A percentile compares a stretch with the other conserved stretches of the same genome.
Conservation (phyloP, 1,140 invertebrate genomes). For the Euura lappo region DNA sequence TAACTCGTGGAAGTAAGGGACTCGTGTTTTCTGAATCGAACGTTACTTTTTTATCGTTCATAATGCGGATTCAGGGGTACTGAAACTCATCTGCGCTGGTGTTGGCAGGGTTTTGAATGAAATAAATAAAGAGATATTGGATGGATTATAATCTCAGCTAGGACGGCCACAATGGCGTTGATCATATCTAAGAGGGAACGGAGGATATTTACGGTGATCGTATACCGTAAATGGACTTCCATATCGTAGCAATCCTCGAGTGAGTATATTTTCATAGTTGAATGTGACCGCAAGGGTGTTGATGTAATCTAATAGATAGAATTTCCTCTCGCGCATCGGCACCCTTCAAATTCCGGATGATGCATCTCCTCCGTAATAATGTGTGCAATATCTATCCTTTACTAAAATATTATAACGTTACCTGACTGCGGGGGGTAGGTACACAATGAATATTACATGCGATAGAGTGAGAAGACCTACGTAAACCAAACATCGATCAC, state of each 20-base stretch:
- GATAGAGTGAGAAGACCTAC: not conserved
- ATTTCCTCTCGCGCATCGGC: not conserved
- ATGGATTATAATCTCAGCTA: conserved; percentile 25
- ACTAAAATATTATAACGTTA: not conserved
- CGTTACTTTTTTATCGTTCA: conserved; percentile 25
- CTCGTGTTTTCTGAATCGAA: not conserved
- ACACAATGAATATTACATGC: conserved; percentile 5
- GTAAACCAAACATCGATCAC: conserved; percentile 5
- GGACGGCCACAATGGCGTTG: too few relatives aligned
- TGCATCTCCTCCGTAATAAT: conserved; percentile 2
- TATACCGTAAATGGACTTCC: too few relatives aligned
- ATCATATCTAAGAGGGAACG: too few relatives aligned
- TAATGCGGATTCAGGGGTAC: not conserved
- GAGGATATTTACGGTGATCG: too few relatives aligned
- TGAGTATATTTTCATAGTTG: too few relatives aligned
- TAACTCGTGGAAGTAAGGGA: not conserved
- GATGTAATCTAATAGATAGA: not conserved
- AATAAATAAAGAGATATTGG: conserved; percentile 22
- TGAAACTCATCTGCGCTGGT: not conserved
- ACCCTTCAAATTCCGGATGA: not conserved
- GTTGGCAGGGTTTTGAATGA: too few relatives aligned
- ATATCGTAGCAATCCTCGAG: too few relatives aligned
- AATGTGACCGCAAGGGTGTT: too few relatives aligned
- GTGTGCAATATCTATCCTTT: conserved; percentile 6
- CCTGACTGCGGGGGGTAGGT: not conserved